These are phyloP conservation scores for Orycteropus afer DNA, from an alignment of 2,113 vertebrate species.

Conservation along the genomic window DNA sequence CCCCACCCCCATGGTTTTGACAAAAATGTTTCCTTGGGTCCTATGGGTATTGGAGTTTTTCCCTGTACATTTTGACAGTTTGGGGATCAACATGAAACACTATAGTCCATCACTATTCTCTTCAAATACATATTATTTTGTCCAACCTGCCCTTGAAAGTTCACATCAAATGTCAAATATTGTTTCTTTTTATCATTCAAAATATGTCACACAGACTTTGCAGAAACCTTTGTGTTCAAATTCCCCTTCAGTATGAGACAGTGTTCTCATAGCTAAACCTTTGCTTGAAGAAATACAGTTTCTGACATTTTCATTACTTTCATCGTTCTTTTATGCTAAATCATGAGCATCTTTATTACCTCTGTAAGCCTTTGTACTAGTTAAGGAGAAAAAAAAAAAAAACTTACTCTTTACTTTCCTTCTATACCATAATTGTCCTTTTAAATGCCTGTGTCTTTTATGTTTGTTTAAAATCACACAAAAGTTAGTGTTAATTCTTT, in stretches of 20 bases:
- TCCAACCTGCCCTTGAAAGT: conserved; percentile 47
- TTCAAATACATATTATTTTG: conserved; percentile 52
- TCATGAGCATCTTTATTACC: not conserved
- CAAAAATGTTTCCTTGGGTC: not conserved
- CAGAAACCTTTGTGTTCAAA: conserved; percentile 4
- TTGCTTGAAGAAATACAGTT: not conserved
- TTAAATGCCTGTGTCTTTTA: not conserved
- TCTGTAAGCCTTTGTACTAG: not conserved
- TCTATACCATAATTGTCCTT: not conserved
- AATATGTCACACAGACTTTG: conserved; percentile 43
- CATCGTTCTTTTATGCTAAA: not conserved
- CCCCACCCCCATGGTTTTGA: conserved; percentile 28
- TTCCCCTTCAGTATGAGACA: not conserved
- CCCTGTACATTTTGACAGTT: conserved; percentile 15
- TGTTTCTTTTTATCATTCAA: conserved; percentile 59
- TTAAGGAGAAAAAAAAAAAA: not conserved
- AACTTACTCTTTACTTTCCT: not conserved
- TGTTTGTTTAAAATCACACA: conserved; percentile 38
- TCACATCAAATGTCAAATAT: conserved; percentile 56
- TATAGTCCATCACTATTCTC: conserved; percentile 30
- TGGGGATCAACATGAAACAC: conserved; percentile 37
- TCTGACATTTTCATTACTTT: conserved; percentile 29
- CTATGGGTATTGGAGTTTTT: conserved; percentile 18
- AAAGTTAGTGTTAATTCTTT: conserved; percentile 17
- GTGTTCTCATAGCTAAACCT: not conserved